Evolutionary conservation across 1,140 invertebrate species (phyloP).

Genomic region (Anagrus nilaparvatae): DNA sequence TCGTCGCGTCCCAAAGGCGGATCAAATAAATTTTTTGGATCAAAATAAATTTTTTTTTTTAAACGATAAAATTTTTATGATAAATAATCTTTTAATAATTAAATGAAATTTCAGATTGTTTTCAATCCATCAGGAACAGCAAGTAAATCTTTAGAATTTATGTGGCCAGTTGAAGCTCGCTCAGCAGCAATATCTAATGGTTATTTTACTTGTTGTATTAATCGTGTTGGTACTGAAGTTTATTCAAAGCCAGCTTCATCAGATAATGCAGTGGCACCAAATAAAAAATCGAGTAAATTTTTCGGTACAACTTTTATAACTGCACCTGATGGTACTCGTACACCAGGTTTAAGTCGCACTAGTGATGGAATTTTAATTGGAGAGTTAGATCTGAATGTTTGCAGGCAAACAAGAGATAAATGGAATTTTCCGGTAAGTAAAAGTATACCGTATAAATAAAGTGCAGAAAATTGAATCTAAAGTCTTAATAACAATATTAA

Average conservation of each 20-base stretch:
- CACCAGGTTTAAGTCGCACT: conserved; percentile 72
- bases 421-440: conserved; percentile 80
- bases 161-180: conserved; percentile 90
- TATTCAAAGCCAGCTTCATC: conserved; percentile 90
- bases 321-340: conserved; percentile 84
- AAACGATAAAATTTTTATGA: conserved; percentile 1
- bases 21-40: not conserved
- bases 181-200: conserved; percentile 93
- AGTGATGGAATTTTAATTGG: conserved; percentile 85
- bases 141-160: conserved; percentile 71
- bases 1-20: no score
- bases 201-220: conserved; percentile 86
- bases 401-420: conserved; percentile 87
- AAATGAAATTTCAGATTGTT: conserved; percentile 69
- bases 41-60: conserved; percentile 5
- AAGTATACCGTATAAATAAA: conserved; percentile 18
- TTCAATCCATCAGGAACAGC: conserved; percentile 95
- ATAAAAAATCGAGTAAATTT: conserved; percentile 90
- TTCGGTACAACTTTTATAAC: conserved; percentile 91
- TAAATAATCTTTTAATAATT: conserved; percentile 9
- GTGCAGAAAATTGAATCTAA: not conserved
- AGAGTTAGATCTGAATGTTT: conserved; percentile 91
- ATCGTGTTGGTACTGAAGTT: conserved; percentile 84
- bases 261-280: conserved; percentile 79
- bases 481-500: not conserved